phyloP scores from a whole-genome alignment of 2,797 vertebrate genomes.

The Novumbra hubbsi region DNA sequence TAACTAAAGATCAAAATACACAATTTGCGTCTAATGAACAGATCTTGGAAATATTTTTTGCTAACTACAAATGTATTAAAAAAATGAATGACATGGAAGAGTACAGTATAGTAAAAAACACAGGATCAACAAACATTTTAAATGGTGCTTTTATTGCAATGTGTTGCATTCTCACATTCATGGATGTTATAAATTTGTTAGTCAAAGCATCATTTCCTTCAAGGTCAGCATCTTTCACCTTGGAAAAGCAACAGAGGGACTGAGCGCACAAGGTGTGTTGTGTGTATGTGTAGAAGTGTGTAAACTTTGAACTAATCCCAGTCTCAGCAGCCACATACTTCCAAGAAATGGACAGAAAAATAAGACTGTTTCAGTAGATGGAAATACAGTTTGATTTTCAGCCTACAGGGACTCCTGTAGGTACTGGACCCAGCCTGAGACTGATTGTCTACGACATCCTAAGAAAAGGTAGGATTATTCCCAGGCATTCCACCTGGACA shows the following conservation, averaged over 20 bases:
- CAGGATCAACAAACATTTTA: slow-evolving; percentile 48
- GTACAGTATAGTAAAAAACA: not conserved
- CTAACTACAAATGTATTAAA: not conserved
- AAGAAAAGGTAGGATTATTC: slow-evolving; percentile 68
- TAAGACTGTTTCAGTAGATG: slow-evolving; percentile 75
- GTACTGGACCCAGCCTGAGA: slow-evolving; percentile 74
- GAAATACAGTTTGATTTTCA: slow-evolving; percentile 57
- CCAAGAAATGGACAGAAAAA: slow-evolving; percentile 62
- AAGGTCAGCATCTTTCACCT: slow-evolving; percentile 77
- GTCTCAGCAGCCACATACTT: slow-evolving; percentile 72
- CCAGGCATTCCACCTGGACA: slow-evolving; percentile 70
- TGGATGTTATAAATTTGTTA: slow-evolving; percentile 84
- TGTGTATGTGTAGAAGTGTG: slow-evolving; percentile 67
- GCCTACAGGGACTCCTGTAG: slow-evolving; percentile 67
- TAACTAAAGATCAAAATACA: not conserved
- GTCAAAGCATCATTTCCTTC: slow-evolving; percentile 81
- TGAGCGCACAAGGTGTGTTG: slow-evolving; percentile 73
- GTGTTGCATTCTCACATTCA: slow-evolving; percentile 86
- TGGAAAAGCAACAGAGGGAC: slow-evolving; percentile 73
- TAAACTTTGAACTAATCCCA: slow-evolving; percentile 46
- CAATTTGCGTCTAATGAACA: not conserved
- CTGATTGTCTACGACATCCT: slow-evolving; percentile 81
- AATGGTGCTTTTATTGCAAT: slow-evolving; percentile 87
- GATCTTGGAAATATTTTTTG: not conserved
- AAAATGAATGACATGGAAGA: not conserved